Conservation (phyloP, 2,113 vertebrate species). For the Montifringilla adamsi region DNA sequence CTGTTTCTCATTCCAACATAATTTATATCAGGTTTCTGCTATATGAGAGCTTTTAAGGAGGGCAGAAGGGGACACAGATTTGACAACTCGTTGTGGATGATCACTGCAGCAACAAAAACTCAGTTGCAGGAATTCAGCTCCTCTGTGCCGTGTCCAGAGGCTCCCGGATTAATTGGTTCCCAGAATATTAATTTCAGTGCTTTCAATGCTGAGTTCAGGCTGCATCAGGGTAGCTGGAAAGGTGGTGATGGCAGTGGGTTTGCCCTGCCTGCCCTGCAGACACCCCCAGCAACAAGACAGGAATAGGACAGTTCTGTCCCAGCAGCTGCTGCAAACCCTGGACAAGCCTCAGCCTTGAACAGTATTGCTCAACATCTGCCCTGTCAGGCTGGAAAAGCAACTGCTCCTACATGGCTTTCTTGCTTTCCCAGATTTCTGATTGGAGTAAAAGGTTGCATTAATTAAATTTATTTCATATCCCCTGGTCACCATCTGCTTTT, state of each 20-base stretch:
- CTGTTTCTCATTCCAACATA: not conserved
- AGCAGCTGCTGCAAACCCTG: not conserved
- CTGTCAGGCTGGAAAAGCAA: not conserved
- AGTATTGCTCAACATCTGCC: not conserved
- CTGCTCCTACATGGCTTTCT: fast-evolving
- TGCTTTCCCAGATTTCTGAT: not conserved
- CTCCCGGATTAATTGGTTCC: not conserved
- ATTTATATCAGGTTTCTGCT: not conserved
- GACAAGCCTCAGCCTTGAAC: not conserved
- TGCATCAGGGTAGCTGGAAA: not conserved
- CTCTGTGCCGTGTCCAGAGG: not conserved
- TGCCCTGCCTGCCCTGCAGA: not conserved
- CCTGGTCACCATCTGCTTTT: not conserved
- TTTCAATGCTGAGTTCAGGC: not conserved
- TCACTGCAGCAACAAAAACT: constrained; percentile 14
- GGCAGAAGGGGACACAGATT: not conserved
- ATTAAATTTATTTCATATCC: not conserved
- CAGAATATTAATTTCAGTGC: not conserved
- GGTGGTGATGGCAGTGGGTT: fast-evolving
- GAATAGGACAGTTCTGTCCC: not conserved
- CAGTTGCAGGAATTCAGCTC: not conserved
- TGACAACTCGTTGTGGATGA: not conserved
- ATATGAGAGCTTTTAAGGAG: not conserved
- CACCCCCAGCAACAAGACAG: fast-evolving
- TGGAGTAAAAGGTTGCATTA: not conserved